phyloP scores from a whole-genome alignment of 2,113 vertebrate genomes.

The Grallaria varia region DNA sequence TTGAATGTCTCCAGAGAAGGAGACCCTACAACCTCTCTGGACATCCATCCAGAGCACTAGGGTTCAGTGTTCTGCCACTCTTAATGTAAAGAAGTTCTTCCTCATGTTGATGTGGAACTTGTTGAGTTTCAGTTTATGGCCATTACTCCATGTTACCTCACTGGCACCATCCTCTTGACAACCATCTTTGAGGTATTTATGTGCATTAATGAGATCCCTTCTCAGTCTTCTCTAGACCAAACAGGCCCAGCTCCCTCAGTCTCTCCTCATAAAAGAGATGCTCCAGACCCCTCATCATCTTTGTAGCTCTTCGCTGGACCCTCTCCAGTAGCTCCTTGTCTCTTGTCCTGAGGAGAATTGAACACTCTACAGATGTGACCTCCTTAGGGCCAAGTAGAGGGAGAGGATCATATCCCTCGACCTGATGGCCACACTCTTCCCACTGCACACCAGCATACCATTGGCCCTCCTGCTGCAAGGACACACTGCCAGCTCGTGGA shows the following conservation, averaged over 20 bases:
- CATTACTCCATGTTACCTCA: background rate
- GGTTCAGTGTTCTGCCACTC: background rate
- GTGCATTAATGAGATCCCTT: background rate
- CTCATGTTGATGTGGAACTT: background rate
- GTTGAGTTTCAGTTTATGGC: background rate
- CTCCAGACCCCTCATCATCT: background rate
- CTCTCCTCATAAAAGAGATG: background rate
- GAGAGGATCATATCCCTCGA: background rate
- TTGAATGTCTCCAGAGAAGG: background rate
- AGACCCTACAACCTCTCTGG: background rate
- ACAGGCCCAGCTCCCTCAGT: background rate
- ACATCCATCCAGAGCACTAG: background rate
- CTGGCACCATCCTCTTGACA: background rate
- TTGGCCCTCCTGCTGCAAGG: background rate
- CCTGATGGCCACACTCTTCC: background rate
- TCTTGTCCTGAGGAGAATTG: background rate
- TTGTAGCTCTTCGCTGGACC: rapidly evolving
- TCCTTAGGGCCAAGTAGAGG: background rate
- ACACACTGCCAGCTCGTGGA: background rate
- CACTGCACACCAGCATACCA: rapidly evolving
- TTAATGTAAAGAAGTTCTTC: background rate
- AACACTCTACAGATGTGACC: background rate
- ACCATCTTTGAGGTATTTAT: background rate
- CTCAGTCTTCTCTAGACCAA: background rate
- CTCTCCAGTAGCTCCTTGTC: background rate